These are phyloP conservation scores for Aphelenchoides fujianensis DNA, from an alignment of 1,140 invertebrate genomes.

Conservation along the genomic window DNA sequence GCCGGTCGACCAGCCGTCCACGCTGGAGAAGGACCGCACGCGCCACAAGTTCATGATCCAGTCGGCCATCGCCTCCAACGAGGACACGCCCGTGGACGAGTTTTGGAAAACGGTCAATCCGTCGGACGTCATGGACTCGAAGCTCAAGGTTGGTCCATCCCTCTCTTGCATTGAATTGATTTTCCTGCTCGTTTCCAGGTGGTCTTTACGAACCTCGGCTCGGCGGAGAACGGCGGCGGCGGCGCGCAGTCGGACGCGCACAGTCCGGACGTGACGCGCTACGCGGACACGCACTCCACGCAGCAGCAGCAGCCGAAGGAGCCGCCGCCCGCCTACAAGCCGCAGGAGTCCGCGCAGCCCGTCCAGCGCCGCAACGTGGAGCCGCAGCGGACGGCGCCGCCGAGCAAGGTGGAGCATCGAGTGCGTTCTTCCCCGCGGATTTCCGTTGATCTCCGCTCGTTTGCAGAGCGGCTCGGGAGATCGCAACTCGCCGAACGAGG, in stretches of 20 bases:
- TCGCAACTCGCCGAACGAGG: background rate
- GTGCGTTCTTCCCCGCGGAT: background rate
- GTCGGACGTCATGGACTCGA: conserved; percentile 56
- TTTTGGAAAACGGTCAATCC: conserved; percentile 51
- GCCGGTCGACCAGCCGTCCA: conserved; percentile 84
- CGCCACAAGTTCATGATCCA: conserved; percentile 99
- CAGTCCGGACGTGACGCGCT: background rate
- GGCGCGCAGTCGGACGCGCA: background rate
- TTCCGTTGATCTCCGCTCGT: conserved; percentile 5
- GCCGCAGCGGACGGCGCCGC: background rate
- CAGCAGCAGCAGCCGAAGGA: background rate
- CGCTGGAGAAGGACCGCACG: conserved; percentile 74
- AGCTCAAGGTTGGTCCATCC: conserved; percentile 46
- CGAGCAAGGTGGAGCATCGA: background rate
- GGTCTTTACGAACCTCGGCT: background rate
- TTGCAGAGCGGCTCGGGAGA: background rate
- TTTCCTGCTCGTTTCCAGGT: conserved; percentile 14
- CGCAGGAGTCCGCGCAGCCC: background rate
- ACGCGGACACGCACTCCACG: background rate
- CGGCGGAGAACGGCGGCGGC: background rate
- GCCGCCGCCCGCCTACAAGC: background rate
- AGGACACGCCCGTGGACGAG: conserved; percentile 36
- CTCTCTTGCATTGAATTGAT: conserved; percentile 7
- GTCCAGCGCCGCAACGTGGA: conserved; percentile 19
- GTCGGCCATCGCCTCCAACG: conserved; percentile 53